These are phyloP conservation scores for Sterrhoptilus dennistouni DNA, from an alignment of 2,113 vertebrate species.

Conservation along the genomic window DNA sequence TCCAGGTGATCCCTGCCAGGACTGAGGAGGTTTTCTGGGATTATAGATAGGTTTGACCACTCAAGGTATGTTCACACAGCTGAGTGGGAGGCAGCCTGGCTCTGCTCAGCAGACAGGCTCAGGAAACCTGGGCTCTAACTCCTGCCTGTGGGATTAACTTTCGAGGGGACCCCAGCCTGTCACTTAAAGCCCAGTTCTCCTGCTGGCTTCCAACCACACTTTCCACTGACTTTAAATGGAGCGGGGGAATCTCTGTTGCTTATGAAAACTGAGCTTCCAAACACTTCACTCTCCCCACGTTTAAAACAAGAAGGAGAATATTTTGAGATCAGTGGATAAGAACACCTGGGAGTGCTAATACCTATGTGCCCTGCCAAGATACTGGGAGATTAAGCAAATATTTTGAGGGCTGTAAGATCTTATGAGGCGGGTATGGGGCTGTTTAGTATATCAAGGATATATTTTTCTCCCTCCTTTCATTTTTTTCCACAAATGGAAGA, in stretches of 20 bases:
- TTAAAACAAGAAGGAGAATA: slow-evolving; percentile 22
- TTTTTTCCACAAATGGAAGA: neutral
- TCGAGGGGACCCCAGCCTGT: neutral
- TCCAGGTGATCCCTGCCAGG: neutral
- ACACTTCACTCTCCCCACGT: neutral
- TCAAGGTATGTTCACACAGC: neutral
- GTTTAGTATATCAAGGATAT: neutral
- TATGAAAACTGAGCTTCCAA: slow-evolving; percentile 41
- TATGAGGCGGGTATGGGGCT: neutral
- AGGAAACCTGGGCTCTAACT: slow-evolving; percentile 10
- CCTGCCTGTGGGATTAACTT: neutral
- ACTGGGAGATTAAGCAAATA: slow-evolving; percentile 51
- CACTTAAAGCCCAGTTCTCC: neutral
- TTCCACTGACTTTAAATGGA: slow-evolving; percentile 27
- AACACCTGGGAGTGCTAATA: slow-evolving; percentile 27
- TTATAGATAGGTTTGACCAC: neutral
- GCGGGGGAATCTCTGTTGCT: neutral
- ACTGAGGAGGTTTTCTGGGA: neutral
- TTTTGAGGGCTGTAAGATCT: slow-evolving; percentile 39
- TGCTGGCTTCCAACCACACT: neutral
- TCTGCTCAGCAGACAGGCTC: slow-evolving; percentile 12
- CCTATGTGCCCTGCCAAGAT: slow-evolving; percentile 24
- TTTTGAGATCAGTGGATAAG: slow-evolving; percentile 64
- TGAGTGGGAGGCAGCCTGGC: neutral
- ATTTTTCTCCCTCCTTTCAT: neutral